phyloP scores from a whole-genome alignment of 2,113 vertebrate species.

The Monopterus albus region DNA sequence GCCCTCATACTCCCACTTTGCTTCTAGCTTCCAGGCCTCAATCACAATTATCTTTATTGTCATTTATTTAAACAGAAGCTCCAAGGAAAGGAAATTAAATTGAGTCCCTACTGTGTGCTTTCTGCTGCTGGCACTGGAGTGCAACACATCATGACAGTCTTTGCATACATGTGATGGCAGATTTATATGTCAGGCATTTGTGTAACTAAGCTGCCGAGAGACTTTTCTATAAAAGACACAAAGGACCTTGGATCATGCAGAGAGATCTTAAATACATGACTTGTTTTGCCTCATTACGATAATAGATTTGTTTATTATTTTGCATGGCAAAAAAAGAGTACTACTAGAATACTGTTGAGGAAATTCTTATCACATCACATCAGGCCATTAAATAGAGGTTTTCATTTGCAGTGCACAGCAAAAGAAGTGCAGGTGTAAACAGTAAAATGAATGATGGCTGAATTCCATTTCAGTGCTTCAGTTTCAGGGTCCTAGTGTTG shows the following conservation, averaged over 20 bases:
- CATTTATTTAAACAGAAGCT: conserved; percentile 39
- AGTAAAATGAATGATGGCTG: too few species aligned
- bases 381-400: too few species aligned
- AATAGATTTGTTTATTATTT: too few species aligned
- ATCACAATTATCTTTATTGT: conserved; percentile 45
- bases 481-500: too few species aligned
- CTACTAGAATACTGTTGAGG: too few species aligned
- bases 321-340: too few species aligned
- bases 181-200: not conserved
- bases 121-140: not conserved
- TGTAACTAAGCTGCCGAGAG: not conserved
- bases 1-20: conserved; percentile 37
- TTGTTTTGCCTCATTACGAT: too few species aligned
- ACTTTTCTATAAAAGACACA: not conserved
- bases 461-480: too few species aligned
- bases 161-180: not conserved
- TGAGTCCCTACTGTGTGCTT: not conserved
- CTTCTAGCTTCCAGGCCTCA: conserved; percentile 37
- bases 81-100: conserved; percentile 40
- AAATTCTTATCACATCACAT: too few species aligned
- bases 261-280: too few species aligned
- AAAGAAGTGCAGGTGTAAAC: too few species aligned
- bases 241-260: not conserved
- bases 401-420: too few species aligned
- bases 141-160: not conserved